Percentiles rank a stretch among this genome's conserved stretches.
These are phyloP conservation scores for Heterocephalus glaber DNA, from an alignment of 2,113 vertebrate species.

Conservation along the genomic window DNA sequence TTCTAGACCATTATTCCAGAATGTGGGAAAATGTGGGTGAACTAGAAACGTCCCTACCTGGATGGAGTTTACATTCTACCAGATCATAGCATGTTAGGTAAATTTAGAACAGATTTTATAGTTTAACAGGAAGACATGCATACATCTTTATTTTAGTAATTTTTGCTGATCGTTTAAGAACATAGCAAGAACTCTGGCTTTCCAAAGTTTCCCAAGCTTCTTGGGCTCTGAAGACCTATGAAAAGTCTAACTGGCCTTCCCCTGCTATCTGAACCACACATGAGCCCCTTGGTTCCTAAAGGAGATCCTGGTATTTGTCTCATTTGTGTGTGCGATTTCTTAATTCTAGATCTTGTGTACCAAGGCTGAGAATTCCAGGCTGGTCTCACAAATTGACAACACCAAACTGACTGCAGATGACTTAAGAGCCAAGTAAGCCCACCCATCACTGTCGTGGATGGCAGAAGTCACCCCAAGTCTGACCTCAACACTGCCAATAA, in stretches of 20 bases:
- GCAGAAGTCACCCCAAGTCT: background rate
- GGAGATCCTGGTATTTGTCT: conserved; percentile 62
- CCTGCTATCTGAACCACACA: background rate
- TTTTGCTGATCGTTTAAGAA: conserved; percentile 5
- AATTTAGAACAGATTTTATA: background rate
- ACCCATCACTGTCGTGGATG: background rate
- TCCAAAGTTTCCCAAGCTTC: background rate
- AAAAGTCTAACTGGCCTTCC: background rate
- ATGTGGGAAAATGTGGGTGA: background rate
- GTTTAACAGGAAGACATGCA: background rate
- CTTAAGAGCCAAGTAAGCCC: conserved; percentile 84
- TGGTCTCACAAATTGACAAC: conserved; percentile 83
- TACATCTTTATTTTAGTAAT: background rate
- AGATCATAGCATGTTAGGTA: background rate
- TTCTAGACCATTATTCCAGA: background rate
- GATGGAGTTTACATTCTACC: background rate
- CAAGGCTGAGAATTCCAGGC: conserved; percentile 82
- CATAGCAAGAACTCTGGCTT: background rate
- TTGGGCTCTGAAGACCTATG: background rate
- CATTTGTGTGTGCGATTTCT: conserved; percentile 75
- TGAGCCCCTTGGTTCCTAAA: conserved; percentile 11
- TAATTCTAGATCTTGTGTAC: conserved; percentile 82
- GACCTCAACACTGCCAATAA: background rate
- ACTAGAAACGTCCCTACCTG: background rate
- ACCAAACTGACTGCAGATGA: conserved; percentile 83